Percentiles rank a stretch among this genome's conserved stretches.
Conservation (phyloP, 1,140 invertebrate species). For the Pomacea maculata region DNA sequence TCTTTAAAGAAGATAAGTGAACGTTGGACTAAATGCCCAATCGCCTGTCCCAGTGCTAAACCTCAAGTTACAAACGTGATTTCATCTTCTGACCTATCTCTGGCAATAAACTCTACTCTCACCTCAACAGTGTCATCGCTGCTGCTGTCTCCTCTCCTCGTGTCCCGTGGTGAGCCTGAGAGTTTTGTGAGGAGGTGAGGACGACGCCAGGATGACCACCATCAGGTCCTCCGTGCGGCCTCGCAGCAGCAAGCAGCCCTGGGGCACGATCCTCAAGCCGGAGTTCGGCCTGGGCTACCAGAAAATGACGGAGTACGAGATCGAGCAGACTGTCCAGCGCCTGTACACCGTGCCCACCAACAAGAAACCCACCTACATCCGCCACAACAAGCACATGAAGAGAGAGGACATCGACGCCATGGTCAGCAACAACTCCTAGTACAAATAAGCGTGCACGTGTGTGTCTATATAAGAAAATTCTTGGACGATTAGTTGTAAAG, state of each 20-base stretch:
- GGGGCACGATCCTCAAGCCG: conserved; percentile 63
- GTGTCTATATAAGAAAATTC: neutral
- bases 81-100: too few species aligned
- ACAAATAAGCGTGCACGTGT: too few species aligned
- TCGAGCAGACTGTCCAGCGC: conserved; percentile 55
- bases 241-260: conserved; percentile 53
- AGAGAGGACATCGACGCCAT: conserved; percentile 49
- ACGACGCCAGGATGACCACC: conserved; percentile 36
- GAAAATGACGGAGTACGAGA: conserved; percentile 61
- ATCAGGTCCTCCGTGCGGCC: conserved; percentile 57
- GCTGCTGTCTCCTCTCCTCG: too few species aligned
- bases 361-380: conserved; percentile 36
- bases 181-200: too few species aligned
- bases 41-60: too few species aligned
- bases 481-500: too few species aligned
- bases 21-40: too few species aligned
- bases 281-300: conserved; percentile 62
- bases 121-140: too few species aligned
- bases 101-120: too few species aligned
- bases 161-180: too few species aligned
- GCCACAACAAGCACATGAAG: conserved; percentile 43
- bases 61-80: too few species aligned
- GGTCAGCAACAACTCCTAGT: conserved; percentile 29
- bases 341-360: conserved; percentile 41
- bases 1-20: too few species aligned